Evolutionary conservation across 2,113 vertebrate genomes (phyloP).

Genomic region (Acinonyx jubatus): DNA sequence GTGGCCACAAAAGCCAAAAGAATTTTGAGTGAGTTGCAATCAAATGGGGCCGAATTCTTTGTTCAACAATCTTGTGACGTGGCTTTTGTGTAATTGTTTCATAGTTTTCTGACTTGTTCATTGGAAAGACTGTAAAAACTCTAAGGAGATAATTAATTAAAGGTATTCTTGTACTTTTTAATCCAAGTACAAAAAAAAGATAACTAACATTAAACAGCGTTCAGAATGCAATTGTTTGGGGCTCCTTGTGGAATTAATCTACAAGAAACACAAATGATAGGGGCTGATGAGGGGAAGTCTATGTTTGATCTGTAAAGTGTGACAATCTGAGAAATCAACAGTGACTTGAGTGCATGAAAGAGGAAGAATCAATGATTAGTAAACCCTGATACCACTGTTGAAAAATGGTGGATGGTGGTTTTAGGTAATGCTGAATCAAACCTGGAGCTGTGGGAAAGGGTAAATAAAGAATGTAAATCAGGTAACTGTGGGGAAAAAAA

Average conservation of each 20-base stretch:
- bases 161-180: slow-evolving; percentile 24
- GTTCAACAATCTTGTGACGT: background rate
- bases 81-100: background rate
- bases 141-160: background rate
- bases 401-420: slow-evolving; percentile 40
- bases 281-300: slow-evolving; percentile 35
- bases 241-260: slow-evolving; percentile 57
- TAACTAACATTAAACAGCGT: background rate
- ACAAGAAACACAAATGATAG: background rate
- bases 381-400: slow-evolving; percentile 64
- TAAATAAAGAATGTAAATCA: background rate
- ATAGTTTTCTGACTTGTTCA: background rate
- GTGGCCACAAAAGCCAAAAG: background rate
- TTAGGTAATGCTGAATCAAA: slow-evolving; percentile 37
- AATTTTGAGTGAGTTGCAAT: background rate
- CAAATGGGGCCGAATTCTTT: background rate
- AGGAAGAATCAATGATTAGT: slow-evolving; percentile 75
- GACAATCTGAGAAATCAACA: slow-evolving; percentile 69
- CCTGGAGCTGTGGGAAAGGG: slow-evolving; percentile 58
- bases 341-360: slow-evolving; percentile 74
- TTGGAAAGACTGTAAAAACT: slow-evolving; percentile 42
- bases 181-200: background rate
- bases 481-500: background rate
- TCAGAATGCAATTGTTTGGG: background rate
- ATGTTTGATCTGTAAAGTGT: slow-evolving; percentile 70